These are phyloP conservation scores for Coregonus clupeaformis DNA, from an alignment of 2,113 vertebrate genomes.

Conservation along the genomic window DNA sequence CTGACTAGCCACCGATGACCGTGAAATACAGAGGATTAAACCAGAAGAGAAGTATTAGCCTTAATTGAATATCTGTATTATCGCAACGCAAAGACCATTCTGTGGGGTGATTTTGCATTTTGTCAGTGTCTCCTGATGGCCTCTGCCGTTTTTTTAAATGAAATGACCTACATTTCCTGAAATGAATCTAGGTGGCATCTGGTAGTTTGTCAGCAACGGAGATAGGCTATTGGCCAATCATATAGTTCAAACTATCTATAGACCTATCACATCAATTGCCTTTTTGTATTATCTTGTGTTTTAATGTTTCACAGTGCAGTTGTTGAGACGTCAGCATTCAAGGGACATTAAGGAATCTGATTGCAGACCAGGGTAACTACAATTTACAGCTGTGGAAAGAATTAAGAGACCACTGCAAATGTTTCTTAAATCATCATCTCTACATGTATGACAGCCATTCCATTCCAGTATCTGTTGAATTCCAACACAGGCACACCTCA, in stretches of 20 bases:
- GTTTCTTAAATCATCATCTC: too few relatives aligned
- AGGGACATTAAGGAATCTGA: too few relatives aligned
- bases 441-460: too few relatives aligned
- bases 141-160: constrained; percentile 2
- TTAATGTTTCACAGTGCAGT: not conserved
- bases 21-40: not conserved
- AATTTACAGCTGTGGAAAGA: too few relatives aligned
- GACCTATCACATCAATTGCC: not conserved
- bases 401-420: too few relatives aligned
- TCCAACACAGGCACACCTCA: too few relatives aligned
- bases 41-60: not conserved
- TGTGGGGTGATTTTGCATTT: not conserved
- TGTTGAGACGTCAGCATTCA: not conserved
- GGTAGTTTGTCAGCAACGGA: constrained; percentile 13
- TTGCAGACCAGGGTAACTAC: too few relatives aligned
- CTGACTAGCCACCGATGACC: not conserved
- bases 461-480: too few relatives aligned
- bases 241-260: constrained; percentile 1
- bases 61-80: not conserved
- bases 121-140: not conserved
- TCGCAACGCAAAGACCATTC: not conserved
- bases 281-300: not conserved
- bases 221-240: constrained; percentile 5
- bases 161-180: constrained; percentile 2
- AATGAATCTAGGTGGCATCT: constrained; percentile 20